Evolutionary conservation across 2,888 invertebrate genomes (phyloP), one percentile per base, ranked within the genome.

Genomic region (Chydorus sphaericus): DNA sequence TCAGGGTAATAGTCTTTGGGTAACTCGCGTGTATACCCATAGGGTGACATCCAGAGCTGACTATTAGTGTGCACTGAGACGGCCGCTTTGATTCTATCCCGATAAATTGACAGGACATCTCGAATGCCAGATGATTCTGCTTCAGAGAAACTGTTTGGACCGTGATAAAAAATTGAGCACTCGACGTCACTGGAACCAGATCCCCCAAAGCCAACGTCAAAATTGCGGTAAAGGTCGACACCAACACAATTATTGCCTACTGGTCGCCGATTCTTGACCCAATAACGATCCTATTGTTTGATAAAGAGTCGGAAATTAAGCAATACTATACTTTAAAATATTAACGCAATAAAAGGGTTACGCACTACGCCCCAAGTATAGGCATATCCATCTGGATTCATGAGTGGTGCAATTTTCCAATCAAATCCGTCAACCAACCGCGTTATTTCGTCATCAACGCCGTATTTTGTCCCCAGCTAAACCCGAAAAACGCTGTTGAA

Each of bases 31-130:
- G 67, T 68, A 60, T 67, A 71, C 1, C 71, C 72, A 67, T 70
- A 72, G 0, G 73, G 71, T 52, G 68, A 67, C 51, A 72, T 65
- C 57, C 57, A 57, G 56, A 69, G 64, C 62, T 72, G 72, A 4
- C 69, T 68, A 61, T 69, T 72, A 3, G 71, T 68, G 60, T 73
- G 73, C 18, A 72, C 62, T 10, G 69, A 66, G 36, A 73, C 61
- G 60, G 70, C 70, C 20, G 67, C 64, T 30, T 64, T 61, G 33
- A 69, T 60, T 18, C 57, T 44, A 18, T 28, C 44, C 10, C 48
- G 37, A 39, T 57, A 54, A 29, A 48, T 37, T 26, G 48, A 29
- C 20, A 57, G 16, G 14, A 57, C 36, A 28, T 57, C 57, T 20
- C 63, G 60, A 29, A 70, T 61, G 60, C 66, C 64, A 10, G 60